These are phyloP conservation scores for Porphyrio hochstetteri DNA, from an alignment of 2,113 vertebrate genomes.

Conservation along the genomic window DNA sequence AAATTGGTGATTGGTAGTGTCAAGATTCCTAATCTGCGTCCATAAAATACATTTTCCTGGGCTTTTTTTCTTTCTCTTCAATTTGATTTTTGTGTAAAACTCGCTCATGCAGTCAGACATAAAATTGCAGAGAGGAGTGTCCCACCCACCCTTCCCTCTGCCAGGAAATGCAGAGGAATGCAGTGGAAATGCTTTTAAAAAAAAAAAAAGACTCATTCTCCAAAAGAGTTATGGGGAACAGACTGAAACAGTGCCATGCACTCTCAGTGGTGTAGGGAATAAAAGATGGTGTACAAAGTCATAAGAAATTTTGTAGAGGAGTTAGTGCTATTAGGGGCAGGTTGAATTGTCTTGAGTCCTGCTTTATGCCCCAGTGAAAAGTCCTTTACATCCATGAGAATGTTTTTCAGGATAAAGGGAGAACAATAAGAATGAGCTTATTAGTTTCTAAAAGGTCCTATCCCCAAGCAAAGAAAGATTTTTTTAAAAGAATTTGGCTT, in stretches of 20 bases:
- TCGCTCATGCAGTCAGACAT: not conserved
- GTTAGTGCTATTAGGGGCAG: not conserved
- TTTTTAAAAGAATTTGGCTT: conserved; percentile 11
- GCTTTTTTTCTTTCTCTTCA: not conserved
- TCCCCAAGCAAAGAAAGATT: conserved; percentile 1
- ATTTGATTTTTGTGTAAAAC: conserved; percentile 15
- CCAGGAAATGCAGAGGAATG: not conserved
- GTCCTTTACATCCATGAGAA: not conserved
- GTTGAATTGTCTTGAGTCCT: not conserved
- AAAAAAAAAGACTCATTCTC: not conserved
- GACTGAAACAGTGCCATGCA: not conserved
- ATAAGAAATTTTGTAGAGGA: not conserved
- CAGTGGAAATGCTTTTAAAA: not conserved
- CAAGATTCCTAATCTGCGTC: conserved; percentile 60
- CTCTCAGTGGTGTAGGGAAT: not conserved
- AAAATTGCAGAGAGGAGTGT: not conserved
- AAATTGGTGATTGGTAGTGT: conserved; percentile 64
- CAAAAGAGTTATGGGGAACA: not conserved
- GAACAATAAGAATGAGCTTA: conserved; percentile 17
- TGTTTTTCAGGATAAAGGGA: not conserved
- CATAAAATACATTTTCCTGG: conserved; percentile 60
- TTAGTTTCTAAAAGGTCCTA: conserved; percentile 5
- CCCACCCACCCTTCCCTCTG: not conserved
- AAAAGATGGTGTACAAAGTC: not conserved
- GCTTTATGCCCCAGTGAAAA: conserved; percentile 30